phyloP scores from a whole-genome alignment of 2,797 vertebrate species.

The Micropoecilia bifurca region DNA sequence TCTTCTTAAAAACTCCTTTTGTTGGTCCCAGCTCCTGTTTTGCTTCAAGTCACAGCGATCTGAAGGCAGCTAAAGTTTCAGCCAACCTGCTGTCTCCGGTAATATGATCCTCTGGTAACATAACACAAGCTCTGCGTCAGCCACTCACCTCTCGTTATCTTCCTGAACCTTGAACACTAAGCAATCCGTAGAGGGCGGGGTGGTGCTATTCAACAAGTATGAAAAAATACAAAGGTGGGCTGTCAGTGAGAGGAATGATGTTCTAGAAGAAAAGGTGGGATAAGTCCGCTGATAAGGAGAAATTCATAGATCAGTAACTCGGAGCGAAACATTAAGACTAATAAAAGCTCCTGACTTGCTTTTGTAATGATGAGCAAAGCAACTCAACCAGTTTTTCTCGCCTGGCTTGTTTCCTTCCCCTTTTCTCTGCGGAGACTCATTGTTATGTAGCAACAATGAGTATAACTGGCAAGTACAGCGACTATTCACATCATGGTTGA shows the following conservation, averaged over 20 bases:
- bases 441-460: constrained; percentile 22
- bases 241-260: constrained; percentile 36
- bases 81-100: constrained; percentile 69
- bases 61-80: constrained; percentile 56
- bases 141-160: constrained; percentile 82
- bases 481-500: neutral
- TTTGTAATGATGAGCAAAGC: constrained; percentile 40
- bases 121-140: constrained; percentile 80
- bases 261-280: constrained; percentile 20
- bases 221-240: constrained; percentile 39
- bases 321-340: constrained; percentile 11
- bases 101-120: constrained; percentile 85
- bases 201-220: constrained; percentile 72
- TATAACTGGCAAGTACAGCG: constrained; percentile 23
- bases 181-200: constrained; percentile 65
- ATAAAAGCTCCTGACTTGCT: constrained; percentile 34
- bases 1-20: constrained; percentile 42
- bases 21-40: constrained; percentile 58
- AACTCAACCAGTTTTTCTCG: constrained; percentile 55
- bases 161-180: constrained; percentile 78
- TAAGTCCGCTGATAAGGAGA: constrained; percentile 55
- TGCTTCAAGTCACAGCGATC: constrained; percentile 36
- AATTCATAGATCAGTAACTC: constrained; percentile 39
- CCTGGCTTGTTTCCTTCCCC: constrained; percentile 52
- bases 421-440: neutral